Conservation (phyloP, 2,888 invertebrate species). For the Chrysopilus asiliformis region DNA sequence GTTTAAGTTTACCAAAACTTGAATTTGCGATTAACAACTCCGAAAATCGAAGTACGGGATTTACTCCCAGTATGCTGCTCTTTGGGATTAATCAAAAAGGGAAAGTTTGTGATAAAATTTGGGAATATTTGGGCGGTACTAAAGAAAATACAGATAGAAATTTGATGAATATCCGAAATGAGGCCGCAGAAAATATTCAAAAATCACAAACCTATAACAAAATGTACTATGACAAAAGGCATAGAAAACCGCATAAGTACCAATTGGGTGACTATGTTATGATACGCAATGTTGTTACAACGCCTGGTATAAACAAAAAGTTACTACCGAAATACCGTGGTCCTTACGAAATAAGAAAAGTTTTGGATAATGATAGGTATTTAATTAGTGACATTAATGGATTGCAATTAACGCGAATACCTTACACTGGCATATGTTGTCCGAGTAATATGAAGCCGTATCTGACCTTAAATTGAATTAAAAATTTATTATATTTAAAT, state of each 20-base stretch:
- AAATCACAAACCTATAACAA: not conserved
- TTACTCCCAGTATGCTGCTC: too few relatives aligned
- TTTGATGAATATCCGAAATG: not conserved
- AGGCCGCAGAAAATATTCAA: not conserved
- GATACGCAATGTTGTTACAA: conserved; percentile 16
- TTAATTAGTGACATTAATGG: conserved; percentile 16
- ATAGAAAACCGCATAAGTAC: conserved; percentile 2
- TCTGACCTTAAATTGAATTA: too few relatives aligned
- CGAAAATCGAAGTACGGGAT: not conserved
- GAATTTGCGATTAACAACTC: not conserved
- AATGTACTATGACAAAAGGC: not conserved
- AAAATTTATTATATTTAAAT: too few relatives aligned
- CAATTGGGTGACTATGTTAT: conserved; percentile 16
- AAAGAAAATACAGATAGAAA: not conserved
- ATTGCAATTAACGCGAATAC: conserved; percentile 15
- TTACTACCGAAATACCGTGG: conserved; percentile 18
- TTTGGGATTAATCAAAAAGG: not conserved
- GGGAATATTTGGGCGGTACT: not conserved
- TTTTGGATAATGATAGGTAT: too few relatives aligned
- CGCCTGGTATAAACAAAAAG: conserved; percentile 16
- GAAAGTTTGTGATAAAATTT: not conserved
- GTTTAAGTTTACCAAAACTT: not conserved
- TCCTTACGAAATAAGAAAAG: conserved; percentile 17
- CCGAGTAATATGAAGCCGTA: conserved; percentile 1
- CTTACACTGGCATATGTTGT: conserved; percentile 6